Base-by-base conservation (phyloP, 2,113 vertebrate species). In the Pipra filicauda region DNA sequence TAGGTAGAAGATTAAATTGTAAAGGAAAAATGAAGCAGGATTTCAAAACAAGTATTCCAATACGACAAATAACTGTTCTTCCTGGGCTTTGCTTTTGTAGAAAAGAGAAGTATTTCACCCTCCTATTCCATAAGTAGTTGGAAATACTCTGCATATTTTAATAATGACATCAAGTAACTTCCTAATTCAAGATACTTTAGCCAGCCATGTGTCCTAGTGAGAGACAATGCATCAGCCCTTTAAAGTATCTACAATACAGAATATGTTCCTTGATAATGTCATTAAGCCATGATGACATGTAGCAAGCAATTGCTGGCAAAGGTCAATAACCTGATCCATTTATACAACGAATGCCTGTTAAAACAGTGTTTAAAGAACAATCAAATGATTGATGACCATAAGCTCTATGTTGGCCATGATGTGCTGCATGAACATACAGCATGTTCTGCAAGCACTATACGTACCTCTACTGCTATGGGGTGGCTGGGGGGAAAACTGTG, bases 281-380 rank as follows among this genome's bases (percentile, higher is more conserved):
- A 96, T 94, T 96, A 96, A 97, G 88, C 83, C 88, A 97, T 43
- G 95, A 93, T 96, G 96, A 96, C 93, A 96, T 76, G 96, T 58
- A 96, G 93, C 95, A 94, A 96, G 95, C 96, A 95, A 96, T 96
- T 95, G 93, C 92, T 96, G 93, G 90, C 93, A 96, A 97, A 96
- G 96, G 95, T 96, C 96, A 97, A 96, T 95, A 96, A 97, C 95
- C 95, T 92, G 95, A 95, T 94, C 93, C 96, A 96, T 96, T 97
- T 97, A 92, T 92, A 96, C 93, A 96, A 95, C 23, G 58, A 90
- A 95, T 86, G 96, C 86, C 95, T 95, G 93, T 91, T 97, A 97
- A 95, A 95, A 95, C 65, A 91, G 94, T 92, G 91, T 91, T 95
- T 95, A 97, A 97, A 97, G 92, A 96, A 97, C 95, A 96, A 95